These are phyloP conservation scores for Scaptomyza graminum DNA, from an alignment of 1,140 invertebrate species.

Conservation along the genomic window DNA sequence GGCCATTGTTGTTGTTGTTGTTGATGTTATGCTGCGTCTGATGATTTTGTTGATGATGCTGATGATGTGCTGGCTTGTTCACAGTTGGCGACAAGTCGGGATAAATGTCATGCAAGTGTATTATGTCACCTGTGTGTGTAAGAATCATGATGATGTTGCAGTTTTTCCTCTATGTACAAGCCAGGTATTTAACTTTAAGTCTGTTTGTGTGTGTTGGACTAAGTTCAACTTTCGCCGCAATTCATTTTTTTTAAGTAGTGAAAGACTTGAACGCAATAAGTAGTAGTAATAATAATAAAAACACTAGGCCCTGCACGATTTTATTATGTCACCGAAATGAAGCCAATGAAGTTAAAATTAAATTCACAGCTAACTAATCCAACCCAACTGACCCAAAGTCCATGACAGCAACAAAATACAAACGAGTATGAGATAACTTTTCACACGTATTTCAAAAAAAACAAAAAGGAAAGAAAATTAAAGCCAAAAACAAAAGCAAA, in stretches of 20 bases:
- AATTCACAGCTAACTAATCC: constrained; percentile 21
- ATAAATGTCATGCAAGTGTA: constrained; percentile 83
- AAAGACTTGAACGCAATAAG: constrained; percentile 32
- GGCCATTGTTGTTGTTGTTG: constrained; percentile 57
- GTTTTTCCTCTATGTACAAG: constrained; percentile 40
- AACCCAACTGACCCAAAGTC: constrained; percentile 18
- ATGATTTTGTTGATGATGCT: constrained; percentile 2
- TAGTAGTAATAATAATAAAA: constrained; percentile 48
- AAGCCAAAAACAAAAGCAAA: constrained; percentile 22
- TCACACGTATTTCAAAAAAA: constrained; percentile 72
- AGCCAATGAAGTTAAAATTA: constrained; percentile 47
- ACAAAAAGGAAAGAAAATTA: constrained; percentile 28
- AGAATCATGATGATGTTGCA: constrained; percentile 59
- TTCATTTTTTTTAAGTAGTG: constrained; percentile 29
- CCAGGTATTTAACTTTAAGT: neutral
- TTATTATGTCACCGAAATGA: constrained; percentile 43
- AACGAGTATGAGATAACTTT: constrained; percentile 52
- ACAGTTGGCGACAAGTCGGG: constrained; percentile 72
- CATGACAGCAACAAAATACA: constrained; percentile 50
- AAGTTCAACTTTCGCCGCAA: constrained; percentile 42
- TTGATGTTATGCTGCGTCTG: constrained; percentile 27
- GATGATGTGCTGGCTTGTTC: constrained; percentile 62
- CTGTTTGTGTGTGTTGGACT: neutral
- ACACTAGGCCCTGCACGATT: constrained; percentile 31
- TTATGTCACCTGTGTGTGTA: constrained; percentile 82